Percentiles rank a stretch among this genome's conserved stretches.
Evolutionary conservation across 1,140 invertebrate species (phyloP).

Genomic region (Belonocnema kinseyi): DNA sequence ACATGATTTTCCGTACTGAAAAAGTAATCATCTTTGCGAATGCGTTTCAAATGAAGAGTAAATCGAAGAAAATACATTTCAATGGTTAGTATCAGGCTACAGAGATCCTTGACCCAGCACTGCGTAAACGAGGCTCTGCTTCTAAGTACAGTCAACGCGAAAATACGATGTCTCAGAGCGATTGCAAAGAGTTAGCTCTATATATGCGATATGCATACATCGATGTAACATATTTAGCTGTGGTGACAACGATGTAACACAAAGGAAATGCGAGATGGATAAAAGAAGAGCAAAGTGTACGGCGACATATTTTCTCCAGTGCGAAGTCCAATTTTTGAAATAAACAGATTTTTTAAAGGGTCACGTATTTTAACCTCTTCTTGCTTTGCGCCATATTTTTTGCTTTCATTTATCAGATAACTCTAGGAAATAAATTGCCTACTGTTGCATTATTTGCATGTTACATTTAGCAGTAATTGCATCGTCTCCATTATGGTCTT

Average conservation of each 20-base stretch:
- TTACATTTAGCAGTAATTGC: no score
- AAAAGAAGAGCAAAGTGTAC: slow-evolving; percentile 29
- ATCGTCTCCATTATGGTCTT: no score
- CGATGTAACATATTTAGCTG: slow-evolving; percentile 28
- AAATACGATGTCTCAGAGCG: slow-evolving; percentile 15
- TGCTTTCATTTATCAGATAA: slow-evolving; percentile 7
- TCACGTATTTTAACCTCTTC: slow-evolving; percentile 18
- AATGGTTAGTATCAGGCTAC: slow-evolving; percentile 21
- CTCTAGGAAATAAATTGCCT: neutral
- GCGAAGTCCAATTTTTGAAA: slow-evolving; percentile 19
- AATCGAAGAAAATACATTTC: slow-evolving; percentile 6
- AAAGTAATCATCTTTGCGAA: neutral
- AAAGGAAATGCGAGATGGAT: slow-evolving; percentile 28
- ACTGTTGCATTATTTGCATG: neutral
- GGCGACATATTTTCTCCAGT: slow-evolving; percentile 23
- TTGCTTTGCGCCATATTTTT: slow-evolving; percentile 2
- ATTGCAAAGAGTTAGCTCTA: slow-evolving; percentile 27
- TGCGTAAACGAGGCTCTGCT: slow-evolving; percentile 23
- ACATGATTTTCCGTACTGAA: slow-evolving; percentile 14
- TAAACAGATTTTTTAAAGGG: slow-evolving; percentile 15
- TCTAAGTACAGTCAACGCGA: slow-evolving; percentile 16
- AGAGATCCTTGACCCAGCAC: slow-evolving; percentile 28
- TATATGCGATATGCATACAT: slow-evolving; percentile 18
- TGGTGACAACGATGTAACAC: slow-evolving; percentile 13
- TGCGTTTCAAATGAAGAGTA: slow-evolving; percentile 6